Conservation (phyloP, 2,888 invertebrate genomes). For the Folsomia manolachei region DNA sequence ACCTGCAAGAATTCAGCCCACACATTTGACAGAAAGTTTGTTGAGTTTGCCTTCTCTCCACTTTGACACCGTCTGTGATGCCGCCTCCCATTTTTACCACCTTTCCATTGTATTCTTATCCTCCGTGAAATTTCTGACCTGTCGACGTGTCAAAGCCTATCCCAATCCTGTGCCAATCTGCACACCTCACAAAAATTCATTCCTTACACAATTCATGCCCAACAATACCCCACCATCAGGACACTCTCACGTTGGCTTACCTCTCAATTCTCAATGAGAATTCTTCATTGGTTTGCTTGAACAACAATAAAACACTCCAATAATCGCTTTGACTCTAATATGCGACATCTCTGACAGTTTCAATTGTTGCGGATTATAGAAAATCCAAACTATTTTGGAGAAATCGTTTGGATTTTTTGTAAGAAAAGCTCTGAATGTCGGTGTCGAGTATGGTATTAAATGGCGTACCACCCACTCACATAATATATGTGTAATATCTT, state of each 20-base stretch:
- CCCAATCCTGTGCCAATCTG: constrained; percentile 8
- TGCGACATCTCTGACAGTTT: not conserved
- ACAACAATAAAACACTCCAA: constrained; percentile 1
- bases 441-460: too few relatives aligned
- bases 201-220: not conserved
- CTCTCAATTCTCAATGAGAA: too few relatives aligned
- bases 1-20: constrained; percentile 19
- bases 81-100: constrained; percentile 21
- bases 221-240: constrained; percentile 1
- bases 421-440: too few relatives aligned
- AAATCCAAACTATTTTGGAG: too few relatives aligned
- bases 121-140: constrained; percentile 20
- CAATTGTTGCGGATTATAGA: not conserved
- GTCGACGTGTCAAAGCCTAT: constrained; percentile 16
- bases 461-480: too few relatives aligned
- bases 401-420: too few relatives aligned
- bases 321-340: constrained; percentile 1
- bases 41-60: not conserved
- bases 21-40: constrained; percentile 21
- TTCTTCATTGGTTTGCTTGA: not conserved
- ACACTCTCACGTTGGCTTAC: not conserved
- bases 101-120: constrained; percentile 4
- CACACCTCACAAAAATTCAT: too few relatives aligned
- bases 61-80: constrained; percentile 15
- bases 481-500: too few relatives aligned